Evolutionary conservation across 2,113 vertebrate species (phyloP).

Genomic region (Felis catus): DNA sequence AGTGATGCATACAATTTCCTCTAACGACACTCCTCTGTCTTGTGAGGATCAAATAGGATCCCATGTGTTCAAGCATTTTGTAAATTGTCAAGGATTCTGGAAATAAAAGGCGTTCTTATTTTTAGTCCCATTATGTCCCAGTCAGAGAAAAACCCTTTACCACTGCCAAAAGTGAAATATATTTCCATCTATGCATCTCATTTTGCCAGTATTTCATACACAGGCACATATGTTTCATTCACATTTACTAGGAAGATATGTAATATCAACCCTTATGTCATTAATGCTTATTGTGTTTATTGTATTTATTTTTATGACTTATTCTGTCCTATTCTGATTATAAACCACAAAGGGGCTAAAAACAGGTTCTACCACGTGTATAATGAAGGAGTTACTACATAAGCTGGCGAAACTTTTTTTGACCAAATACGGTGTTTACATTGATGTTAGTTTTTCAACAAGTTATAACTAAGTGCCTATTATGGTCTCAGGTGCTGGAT

Average conservation of each 20-base stretch:
- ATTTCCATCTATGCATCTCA: slow-evolving; percentile 17
- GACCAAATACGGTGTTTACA: not conserved
- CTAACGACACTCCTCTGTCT: not conserved
- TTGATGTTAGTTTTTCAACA: not conserved
- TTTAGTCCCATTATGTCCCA: slow-evolving; percentile 5
- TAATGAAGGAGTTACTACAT: not conserved
- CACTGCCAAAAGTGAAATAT: not conserved
- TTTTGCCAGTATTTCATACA: not conserved
- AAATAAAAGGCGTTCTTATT: not conserved
- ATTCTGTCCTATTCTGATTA: not conserved
- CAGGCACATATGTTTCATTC: not conserved
- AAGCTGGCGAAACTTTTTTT: not conserved
- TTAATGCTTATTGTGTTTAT: not conserved
- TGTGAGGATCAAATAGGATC: not conserved
- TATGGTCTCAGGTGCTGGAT: not conserved
- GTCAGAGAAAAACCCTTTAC: not conserved
- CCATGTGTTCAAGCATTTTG: not conserved
- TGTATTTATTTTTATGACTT: not conserved
- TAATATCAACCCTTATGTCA: not conserved
- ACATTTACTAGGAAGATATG: not conserved
- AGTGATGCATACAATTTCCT: not conserved
- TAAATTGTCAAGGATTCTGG: not conserved
- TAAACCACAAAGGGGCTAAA: not conserved
- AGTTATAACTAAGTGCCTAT: not conserved
- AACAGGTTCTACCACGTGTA: not conserved